Evolutionary conservation across 2,888 invertebrate genomes (phyloP).

Genomic region (Eupsilia transversa): DNA sequence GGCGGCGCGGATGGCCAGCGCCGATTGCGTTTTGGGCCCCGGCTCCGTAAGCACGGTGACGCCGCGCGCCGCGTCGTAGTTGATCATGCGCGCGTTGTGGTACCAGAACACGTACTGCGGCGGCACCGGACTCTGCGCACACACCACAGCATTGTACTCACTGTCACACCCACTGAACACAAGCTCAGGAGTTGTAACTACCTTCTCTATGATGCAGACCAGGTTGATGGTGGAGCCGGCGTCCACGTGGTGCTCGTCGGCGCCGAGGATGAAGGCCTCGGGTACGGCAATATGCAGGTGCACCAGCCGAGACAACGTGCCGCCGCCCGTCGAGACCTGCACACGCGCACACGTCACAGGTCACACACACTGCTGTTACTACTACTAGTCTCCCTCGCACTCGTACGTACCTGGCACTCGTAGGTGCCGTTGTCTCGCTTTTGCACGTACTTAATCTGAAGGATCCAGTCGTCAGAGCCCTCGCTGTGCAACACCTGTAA

Average conservation of each 20-base stretch:
- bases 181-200: slow-evolving; percentile 90
- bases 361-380: not conserved
- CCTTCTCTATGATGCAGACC: slow-evolving; percentile 98
- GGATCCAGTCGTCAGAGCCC: slow-evolving; percentile 97
- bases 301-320: slow-evolving; percentile 96
- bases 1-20: slow-evolving; percentile 95
- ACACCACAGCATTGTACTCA: not conserved
- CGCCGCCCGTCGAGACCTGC: slow-evolving; percentile 95
- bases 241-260: slow-evolving; percentile 97
- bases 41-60: slow-evolving; percentile 96
- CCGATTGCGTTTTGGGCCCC: slow-evolving; percentile 95
- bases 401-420: slow-evolving; percentile 95
- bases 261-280: slow-evolving; percentile 96
- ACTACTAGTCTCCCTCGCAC: not conserved
- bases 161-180: not conserved
- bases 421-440: slow-evolving; percentile 98
- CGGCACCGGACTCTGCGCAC: slow-evolving; percentile 96
- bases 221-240: slow-evolving; percentile 97
- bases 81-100: slow-evolving; percentile 98
- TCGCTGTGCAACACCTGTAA: slow-evolving; percentile 94
- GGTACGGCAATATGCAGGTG: slow-evolving; percentile 97
- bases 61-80: slow-evolving; percentile 96
- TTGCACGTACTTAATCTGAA: slow-evolving; percentile 98
- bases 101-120: slow-evolving; percentile 99
- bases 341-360: slow-evolving; percentile 37